Conservation (phyloP, 2,888 invertebrate species). For the Scelioninae gen. 2 region DNA sequence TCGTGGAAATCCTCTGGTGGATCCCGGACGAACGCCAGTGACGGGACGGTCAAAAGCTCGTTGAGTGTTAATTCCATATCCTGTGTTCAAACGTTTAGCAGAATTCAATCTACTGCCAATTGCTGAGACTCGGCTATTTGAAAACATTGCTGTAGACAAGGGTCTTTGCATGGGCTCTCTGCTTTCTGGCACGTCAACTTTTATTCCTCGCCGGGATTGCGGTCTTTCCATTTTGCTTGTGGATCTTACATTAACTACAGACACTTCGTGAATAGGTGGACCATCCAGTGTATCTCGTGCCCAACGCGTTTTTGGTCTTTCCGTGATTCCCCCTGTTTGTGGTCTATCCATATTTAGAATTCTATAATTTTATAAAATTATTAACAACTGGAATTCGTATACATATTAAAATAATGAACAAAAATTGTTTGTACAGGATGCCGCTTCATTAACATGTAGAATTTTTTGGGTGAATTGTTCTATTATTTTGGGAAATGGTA, state of each 20-base stretch:
- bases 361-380: too few relatives aligned
- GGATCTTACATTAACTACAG: constrained; percentile 62
- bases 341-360: constrained; percentile 55
- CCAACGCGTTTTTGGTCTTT: constrained; percentile 66
- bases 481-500: too few relatives aligned
- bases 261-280: constrained; percentile 60
- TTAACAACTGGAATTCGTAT: too few relatives aligned
- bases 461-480: too few relatives aligned
- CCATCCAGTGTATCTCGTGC: constrained; percentile 43
- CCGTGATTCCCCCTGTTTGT: constrained; percentile 59
- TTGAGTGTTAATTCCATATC: constrained; percentile 62
- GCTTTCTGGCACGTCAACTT: constrained; percentile 63
- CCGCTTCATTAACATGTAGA: too few relatives aligned
- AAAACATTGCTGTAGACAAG: constrained; percentile 66
- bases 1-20: constrained; percentile 76
- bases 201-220: constrained; percentile 69
- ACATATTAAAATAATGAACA: too few relatives aligned
- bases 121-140: constrained; percentile 64
- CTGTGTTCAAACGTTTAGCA: constrained; percentile 64
- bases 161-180: constrained; percentile 66
- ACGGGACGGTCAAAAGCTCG: constrained; percentile 83
- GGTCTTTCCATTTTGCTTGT: constrained; percentile 68
- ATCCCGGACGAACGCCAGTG: constrained; percentile 84
- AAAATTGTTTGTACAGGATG: too few relatives aligned
- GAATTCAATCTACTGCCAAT: constrained; percentile 63